Percentiles rank a stretch among this genome's conserved stretches.
Conservation (phyloP, 2,113 vertebrate genomes). For the Labeo catla region DNA sequence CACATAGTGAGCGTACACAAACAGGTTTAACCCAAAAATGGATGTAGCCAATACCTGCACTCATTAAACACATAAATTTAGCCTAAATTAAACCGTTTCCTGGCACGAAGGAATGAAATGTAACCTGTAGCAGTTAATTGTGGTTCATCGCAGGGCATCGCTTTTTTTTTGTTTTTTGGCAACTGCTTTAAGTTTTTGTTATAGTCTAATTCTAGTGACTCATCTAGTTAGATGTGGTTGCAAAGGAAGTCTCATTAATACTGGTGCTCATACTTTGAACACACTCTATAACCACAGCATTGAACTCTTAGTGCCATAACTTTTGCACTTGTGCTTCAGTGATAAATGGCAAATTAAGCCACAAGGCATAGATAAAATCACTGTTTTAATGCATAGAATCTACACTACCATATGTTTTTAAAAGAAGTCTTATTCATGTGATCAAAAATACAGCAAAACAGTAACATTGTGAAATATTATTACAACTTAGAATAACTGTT, state of each 20-base stretch:
- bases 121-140: neutral
- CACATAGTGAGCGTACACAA: conserved; percentile 55
- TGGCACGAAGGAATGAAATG: neutral
- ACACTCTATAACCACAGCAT: neutral
- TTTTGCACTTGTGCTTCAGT: neutral
- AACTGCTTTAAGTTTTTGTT: neutral
- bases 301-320: neutral
- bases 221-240: neutral
- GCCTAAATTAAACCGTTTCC: neutral
- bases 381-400: neutral
- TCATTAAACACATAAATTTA: conserved; percentile 26
- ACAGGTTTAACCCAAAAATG: conserved; percentile 27
- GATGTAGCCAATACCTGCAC: conserved; percentile 40
- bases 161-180: neutral
- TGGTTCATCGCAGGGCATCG: neutral
- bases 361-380: neutral
- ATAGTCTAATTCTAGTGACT: neutral
- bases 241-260: neutral
- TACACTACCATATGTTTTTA: neutral
- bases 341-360: neutral
- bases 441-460: neutral
- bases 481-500: no score
- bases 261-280: neutral
- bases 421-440: neutral
- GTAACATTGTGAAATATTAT: no score